Conservation (phyloP, 1,140 invertebrate species). For the Campoletis sonorensis region DNA sequence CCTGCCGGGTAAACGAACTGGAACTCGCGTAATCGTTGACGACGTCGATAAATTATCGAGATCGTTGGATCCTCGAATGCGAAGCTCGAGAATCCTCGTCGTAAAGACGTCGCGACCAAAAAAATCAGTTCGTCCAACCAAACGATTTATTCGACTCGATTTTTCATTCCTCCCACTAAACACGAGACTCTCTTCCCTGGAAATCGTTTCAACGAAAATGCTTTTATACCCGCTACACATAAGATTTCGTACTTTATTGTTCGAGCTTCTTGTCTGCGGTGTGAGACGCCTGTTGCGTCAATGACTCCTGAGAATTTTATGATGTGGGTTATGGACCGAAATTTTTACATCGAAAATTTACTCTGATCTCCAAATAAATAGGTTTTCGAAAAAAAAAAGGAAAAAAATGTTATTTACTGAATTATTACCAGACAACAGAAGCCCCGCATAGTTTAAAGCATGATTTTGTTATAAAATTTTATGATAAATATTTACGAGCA, state of each 20-base stretch:
- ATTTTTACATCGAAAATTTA: too few relatives aligned
- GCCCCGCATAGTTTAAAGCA: too few relatives aligned
- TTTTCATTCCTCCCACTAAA: conserved; percentile 3
- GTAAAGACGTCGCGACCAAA: conserved; percentile 15
- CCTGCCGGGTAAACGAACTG: conserved; percentile 46
- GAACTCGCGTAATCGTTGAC: conserved; percentile 43
- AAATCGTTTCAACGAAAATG: conserved; percentile 12
- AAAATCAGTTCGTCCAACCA: conserved; percentile 34
- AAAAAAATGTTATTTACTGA: too few relatives aligned
- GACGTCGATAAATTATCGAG: conserved; percentile 57
- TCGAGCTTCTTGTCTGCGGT: conserved; percentile 42
- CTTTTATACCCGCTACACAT: too few relatives aligned
- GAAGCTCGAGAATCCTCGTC: background rate
- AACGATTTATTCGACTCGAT: conserved; percentile 51
- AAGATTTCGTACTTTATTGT: conserved; percentile 9
- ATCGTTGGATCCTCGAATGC: background rate
- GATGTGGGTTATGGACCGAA: too few relatives aligned
- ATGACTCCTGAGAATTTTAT: too few relatives aligned
- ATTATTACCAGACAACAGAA: too few relatives aligned
- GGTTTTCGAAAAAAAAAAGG: too few relatives aligned
- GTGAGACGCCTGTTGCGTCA: conserved; percentile 34
- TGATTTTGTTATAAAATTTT: too few relatives aligned
- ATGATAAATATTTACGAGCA: too few relatives aligned
- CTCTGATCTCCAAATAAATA: too few relatives aligned
- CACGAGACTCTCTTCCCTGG: background rate